Conservation (phyloP, 1,140 invertebrate genomes). For the Lepidurus packardi region DNA sequence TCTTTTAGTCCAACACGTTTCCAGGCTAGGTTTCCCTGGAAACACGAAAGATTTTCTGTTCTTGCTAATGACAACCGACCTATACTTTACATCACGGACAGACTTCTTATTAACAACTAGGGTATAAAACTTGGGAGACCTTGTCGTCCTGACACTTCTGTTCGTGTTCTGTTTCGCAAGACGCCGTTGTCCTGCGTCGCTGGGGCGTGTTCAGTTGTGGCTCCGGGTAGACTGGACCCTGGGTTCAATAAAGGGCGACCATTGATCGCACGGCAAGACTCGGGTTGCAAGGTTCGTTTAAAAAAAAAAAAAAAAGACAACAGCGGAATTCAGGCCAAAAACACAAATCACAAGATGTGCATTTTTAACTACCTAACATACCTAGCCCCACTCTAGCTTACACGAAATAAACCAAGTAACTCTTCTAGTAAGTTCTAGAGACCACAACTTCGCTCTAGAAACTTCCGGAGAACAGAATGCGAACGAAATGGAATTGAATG, state of each 20-base stretch:
- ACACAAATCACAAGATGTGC: background rate
- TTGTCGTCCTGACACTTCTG: background rate
- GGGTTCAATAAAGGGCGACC: conserved; percentile 20
- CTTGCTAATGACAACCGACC: background rate
- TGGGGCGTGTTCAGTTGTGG: conserved; percentile 11
- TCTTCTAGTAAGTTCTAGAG: background rate
- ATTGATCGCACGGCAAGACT: conserved; percentile 1
- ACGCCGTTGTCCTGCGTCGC: conserved; percentile 12
- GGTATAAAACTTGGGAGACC: conserved; percentile 9
- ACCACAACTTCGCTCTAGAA: background rate
- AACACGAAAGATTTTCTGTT: background rate
- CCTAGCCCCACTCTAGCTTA: background rate
- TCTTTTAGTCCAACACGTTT: background rate
- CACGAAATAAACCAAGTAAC: background rate
- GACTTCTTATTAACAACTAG: conserved; percentile 15
- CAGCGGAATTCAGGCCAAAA: background rate
- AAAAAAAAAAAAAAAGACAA: background rate
- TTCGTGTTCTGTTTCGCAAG: background rate
- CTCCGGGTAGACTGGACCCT: conserved; percentile 17
- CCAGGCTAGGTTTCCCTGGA: background rate
- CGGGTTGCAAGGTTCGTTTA: background rate
- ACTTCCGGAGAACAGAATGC: too few species aligned
- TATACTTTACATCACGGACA: background rate
- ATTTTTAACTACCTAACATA: background rate
- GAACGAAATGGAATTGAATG: too few species aligned